phyloP scores from a whole-genome alignment of 2,797 vertebrate genomes.

The Hyperoplus lanceolatus region DNA sequence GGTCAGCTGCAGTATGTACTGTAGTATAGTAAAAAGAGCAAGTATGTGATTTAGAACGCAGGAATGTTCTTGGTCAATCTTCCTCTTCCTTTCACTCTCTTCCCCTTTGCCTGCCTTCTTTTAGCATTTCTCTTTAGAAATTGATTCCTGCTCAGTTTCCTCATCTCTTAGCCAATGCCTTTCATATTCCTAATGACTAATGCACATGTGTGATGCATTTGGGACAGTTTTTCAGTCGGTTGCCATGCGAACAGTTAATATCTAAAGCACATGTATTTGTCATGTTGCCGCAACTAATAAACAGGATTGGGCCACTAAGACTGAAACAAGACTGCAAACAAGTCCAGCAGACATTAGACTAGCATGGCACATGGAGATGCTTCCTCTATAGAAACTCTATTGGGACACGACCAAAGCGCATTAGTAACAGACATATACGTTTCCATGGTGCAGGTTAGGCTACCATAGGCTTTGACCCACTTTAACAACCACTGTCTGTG shows the following conservation, averaged over 20 bases:
- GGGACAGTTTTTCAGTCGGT: neutral
- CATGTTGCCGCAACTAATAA: conserved; percentile 18
- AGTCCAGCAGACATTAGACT: conserved; percentile 33
- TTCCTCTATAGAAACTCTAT: conserved; percentile 23
- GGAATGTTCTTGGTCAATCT: neutral
- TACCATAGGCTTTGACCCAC: conserved; percentile 28
- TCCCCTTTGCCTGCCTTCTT: neutral
- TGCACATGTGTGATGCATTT: neutral
- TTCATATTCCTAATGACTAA: neutral
- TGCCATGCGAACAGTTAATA: neutral
- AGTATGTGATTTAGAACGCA: too few species aligned
- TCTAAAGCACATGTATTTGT: neutral
- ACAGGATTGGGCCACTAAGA: conserved; percentile 30
- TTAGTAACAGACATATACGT: conserved; percentile 51
- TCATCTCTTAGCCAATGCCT: neutral
- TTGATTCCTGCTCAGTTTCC: neutral
- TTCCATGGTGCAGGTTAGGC: conserved; percentile 57
- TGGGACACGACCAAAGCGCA: conserved; percentile 45
- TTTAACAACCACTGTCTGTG: conserved; percentile 40
- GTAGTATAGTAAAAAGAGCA: too few species aligned
- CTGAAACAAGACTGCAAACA: conserved; percentile 22
- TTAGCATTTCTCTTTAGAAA: neutral
- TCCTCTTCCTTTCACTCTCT: neutral
- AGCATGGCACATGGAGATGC: conserved; percentile 58
- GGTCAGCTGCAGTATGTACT: too few species aligned